These are phyloP conservation scores for Brienomyrus brachyistius DNA, from an alignment of 2,113 vertebrate genomes.

Conservation along the genomic window DNA sequence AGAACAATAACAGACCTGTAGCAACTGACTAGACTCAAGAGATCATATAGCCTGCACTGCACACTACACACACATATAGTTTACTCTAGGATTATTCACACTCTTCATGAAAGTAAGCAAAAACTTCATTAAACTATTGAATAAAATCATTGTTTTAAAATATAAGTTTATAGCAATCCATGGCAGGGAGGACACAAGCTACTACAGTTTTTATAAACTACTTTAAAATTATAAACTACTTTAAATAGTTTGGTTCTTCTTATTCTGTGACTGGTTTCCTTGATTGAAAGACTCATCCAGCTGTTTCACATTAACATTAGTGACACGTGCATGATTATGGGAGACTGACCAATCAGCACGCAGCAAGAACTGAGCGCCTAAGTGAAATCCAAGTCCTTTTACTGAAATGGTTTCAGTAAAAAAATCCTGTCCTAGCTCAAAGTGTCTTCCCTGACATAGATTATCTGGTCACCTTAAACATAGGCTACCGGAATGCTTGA, in stretches of 20 bases:
- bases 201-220: neutral
- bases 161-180: neutral
- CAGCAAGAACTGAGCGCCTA: no score
- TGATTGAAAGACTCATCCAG: neutral
- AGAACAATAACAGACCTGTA: neutral
- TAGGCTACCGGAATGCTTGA: neutral
- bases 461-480: no score
- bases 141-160: neutral
- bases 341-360: no score
- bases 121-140: neutral
- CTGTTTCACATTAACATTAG: neutral
- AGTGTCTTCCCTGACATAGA: no score
- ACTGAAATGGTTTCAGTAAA: no score
- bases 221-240: neutral
- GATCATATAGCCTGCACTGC: neutral
- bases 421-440: no score
- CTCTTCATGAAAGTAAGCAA: neutral
- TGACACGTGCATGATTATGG: no score
- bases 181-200: neutral
- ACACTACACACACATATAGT: neutral
- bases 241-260: neutral
- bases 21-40: neutral
- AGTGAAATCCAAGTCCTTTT: no score
- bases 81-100: neutral
- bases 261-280: neutral